These are phyloP conservation scores for Aphaenogaster ashmeadi DNA, from an alignment of 1,140 invertebrate genomes.

Conservation along the genomic window DNA sequence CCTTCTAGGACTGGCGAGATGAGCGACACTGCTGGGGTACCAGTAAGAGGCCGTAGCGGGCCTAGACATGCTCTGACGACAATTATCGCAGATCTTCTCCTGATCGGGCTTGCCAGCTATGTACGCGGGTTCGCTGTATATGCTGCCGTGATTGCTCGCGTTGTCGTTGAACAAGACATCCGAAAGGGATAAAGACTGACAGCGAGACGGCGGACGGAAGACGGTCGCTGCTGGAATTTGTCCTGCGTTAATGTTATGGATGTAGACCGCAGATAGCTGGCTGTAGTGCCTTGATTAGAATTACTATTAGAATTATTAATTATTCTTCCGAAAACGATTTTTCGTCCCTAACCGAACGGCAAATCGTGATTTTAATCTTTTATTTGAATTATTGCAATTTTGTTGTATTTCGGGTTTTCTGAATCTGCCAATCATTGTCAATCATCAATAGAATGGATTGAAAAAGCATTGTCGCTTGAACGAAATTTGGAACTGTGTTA, in stretches of 20 bases:
- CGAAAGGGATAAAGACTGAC: constrained; percentile 91
- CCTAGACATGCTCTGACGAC: constrained; percentile 90
- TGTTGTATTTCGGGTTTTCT: neutral
- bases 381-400: neutral
- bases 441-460: constrained; percentile 12
- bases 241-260: constrained; percentile 81
- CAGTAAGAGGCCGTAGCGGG: constrained; percentile 90
- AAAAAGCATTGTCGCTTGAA: neutral
- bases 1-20: constrained; percentile 85
- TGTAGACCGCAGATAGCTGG: constrained; percentile 61
- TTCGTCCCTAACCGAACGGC: neutral
- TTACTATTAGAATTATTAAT: neutral
- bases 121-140: constrained; percentile 94
- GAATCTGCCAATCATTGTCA: neutral
- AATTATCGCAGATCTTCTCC: constrained; percentile 93
- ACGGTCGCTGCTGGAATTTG: constrained; percentile 81
- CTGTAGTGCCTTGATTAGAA: constrained; percentile 40
- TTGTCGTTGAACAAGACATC: constrained; percentile 90
- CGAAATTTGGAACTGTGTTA: neutral
- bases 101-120: constrained; percentile 88
- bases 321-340: neutral
- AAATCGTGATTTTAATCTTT: neutral
- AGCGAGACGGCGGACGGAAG: constrained; percentile 87
- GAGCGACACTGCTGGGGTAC: constrained; percentile 87
- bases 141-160: constrained; percentile 91